Conservation (phyloP, 1,140 invertebrate species). For the Penaeus chinensis region DNA sequence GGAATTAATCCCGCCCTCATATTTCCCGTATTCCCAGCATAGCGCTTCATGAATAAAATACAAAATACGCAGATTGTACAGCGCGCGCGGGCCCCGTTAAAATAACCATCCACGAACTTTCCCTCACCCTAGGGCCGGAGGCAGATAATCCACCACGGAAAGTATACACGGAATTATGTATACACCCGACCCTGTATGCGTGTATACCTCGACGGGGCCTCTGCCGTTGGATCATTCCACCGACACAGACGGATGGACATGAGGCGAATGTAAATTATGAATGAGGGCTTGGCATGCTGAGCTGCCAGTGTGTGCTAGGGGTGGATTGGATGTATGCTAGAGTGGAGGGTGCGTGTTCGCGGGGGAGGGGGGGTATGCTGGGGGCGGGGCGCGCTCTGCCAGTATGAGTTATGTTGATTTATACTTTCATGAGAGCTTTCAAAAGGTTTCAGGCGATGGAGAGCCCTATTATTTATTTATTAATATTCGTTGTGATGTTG, state of each 20-base stretch:
- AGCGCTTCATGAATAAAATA: background rate
- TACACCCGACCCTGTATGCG: slow-evolving; percentile 26
- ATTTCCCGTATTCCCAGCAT: slow-evolving; percentile 18
- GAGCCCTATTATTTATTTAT: slow-evolving; percentile 10
- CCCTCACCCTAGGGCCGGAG: slow-evolving; percentile 17
- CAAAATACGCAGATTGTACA: slow-evolving; percentile 11
- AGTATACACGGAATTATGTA: slow-evolving; percentile 41
- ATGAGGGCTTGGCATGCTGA: slow-evolving; percentile 23
- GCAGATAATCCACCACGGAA: slow-evolving; percentile 45
- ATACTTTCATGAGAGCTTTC: slow-evolving; percentile 27
- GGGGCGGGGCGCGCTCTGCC: background rate
- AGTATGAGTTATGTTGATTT: slow-evolving; percentile 49
- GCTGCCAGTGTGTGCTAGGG: background rate
- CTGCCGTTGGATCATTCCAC: slow-evolving; percentile 38
- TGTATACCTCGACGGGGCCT: slow-evolving; percentile 38
- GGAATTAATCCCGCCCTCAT: slow-evolving; percentile 31
- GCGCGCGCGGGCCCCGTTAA: background rate
- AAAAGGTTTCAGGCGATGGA: slow-evolving; percentile 1
- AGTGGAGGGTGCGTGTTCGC: no score
- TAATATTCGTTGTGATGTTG: slow-evolving; percentile 4
- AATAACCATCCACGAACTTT: slow-evolving; percentile 35
- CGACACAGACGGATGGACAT: slow-evolving; percentile 46
- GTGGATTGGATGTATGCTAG: background rate
- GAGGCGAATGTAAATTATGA: slow-evolving; percentile 51
- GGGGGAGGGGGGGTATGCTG: background rate